A percentile compares a stretch with the other conserved stretches of the same genome.
Evolutionary conservation across 2,888 invertebrate species (phyloP).

Genomic region (Trachelus stipa): DNA sequence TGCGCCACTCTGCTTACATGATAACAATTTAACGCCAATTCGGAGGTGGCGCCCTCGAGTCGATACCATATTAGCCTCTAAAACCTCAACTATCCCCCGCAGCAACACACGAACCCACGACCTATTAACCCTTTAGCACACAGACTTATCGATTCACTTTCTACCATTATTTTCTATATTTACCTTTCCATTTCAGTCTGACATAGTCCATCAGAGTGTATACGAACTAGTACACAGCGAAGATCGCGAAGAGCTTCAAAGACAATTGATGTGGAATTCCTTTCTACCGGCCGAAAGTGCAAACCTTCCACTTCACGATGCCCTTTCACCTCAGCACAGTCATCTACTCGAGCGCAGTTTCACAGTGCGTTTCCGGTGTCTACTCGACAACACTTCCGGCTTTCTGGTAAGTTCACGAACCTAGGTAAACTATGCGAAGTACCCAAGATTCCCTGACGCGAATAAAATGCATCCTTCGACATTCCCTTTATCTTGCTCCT

Average conservation of each 20-base stretch:
- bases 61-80: background rate
- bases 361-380: conserved; percentile 98
- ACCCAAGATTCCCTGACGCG: background rate
- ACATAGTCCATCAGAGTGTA: conserved; percentile 99
- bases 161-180: background rate
- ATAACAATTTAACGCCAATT: background rate
- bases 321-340: conserved; percentile 87
- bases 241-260: conserved; percentile 96
- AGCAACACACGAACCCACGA: too few relatives aligned
- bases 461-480: background rate
- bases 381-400: conserved; percentile 99
- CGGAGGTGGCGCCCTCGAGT: background rate
- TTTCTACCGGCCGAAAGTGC: conserved; percentile 85
- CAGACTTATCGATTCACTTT: background rate
- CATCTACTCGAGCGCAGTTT: conserved; percentile 95
- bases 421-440: background rate
- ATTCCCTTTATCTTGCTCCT: background rate
- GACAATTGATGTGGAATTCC: conserved; percentile 95
- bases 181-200: conserved; percentile 81
- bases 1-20: conserved; percentile 57
- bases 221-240: conserved; percentile 99
- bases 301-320: conserved; percentile 86
- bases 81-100: background rate
- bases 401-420: conserved; percentile 82
- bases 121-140: background rate